Evolutionary conservation across 2,888 invertebrate genomes (phyloP).

Genomic region (Oscheius sp.): DNA sequence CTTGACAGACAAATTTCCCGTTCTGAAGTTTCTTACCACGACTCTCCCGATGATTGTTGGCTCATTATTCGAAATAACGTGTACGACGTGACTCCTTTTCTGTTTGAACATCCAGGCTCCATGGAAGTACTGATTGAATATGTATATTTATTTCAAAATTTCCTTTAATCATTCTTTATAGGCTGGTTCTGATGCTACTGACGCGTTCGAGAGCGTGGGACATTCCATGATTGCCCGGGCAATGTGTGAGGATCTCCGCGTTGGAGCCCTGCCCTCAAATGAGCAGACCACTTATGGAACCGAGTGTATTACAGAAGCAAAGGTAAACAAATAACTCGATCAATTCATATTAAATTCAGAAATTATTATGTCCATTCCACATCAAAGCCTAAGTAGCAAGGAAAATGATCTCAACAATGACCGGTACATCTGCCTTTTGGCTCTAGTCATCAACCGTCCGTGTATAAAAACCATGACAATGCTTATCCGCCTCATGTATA

Average conservation of each 20-base stretch:
- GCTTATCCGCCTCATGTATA: slow-evolving; percentile 22
- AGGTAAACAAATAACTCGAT: slow-evolving; percentile 4
- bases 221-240: slow-evolving; percentile 56
- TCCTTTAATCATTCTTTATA: slow-evolving; percentile 37
- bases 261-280: slow-evolving; percentile 42
- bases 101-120: slow-evolving; percentile 54
- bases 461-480: background rate
- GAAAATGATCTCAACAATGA: slow-evolving; percentile 27
- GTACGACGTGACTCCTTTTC: slow-evolving; percentile 55
- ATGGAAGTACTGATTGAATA: slow-evolving; percentile 58
- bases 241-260: slow-evolving; percentile 45
- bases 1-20: slow-evolving; percentile 20
- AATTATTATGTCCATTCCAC: slow-evolving; percentile 26
- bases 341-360: slow-evolving; percentile 9
- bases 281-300: slow-evolving; percentile 35
- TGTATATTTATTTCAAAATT: slow-evolving; percentile 40
- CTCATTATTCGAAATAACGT: slow-evolving; percentile 53
- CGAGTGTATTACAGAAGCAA: slow-evolving; percentile 25
- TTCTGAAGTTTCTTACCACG: slow-evolving; percentile 51
- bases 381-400: slow-evolving; percentile 22
- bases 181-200: slow-evolving; percentile 62
- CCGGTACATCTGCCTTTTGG: slow-evolving; percentile 20
- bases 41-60: slow-evolving; percentile 52
- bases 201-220: slow-evolving; percentile 62
- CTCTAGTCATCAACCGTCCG: slow-evolving; percentile 18